phyloP scores from a whole-genome alignment of 2,888 invertebrate species.

The Alloplasta piceator region DNA sequence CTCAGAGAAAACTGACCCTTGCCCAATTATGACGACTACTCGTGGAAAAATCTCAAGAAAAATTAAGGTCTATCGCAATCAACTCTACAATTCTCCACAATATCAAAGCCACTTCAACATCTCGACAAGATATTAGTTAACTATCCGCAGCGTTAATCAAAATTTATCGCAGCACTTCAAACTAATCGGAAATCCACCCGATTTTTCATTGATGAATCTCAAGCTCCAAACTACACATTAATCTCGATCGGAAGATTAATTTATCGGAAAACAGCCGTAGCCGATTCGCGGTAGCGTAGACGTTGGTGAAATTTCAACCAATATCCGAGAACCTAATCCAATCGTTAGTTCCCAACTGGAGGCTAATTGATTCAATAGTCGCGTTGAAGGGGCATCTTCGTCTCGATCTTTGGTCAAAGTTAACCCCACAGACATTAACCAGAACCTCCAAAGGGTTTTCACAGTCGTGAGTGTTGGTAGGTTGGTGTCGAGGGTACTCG shows the following conservation, averaged over 20 bases:
- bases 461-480: conserved; percentile 44
- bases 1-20: no score
- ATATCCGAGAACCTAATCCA: conserved; percentile 8
- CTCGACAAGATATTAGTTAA: no score
- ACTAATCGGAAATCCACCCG: no score
- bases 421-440: conserved; percentile 30
- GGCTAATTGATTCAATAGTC: conserved; percentile 56
- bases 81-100: no score
- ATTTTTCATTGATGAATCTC: no score
- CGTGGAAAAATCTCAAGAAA: no score
- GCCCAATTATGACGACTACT: no score
- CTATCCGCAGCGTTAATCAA: no score
- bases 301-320: neutral
- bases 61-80: no score
- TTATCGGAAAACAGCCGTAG: neutral
- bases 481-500: conserved; percentile 40
- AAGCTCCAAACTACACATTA: no score
- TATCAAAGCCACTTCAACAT: no score
- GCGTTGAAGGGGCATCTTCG: conserved; percentile 36
- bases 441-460: conserved; percentile 48
- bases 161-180: no score
- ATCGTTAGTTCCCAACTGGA: neutral
- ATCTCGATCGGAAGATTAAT: neutral
- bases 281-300: neutral
- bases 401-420: conserved; percentile 33